Conservation (phyloP, 2,113 vertebrate genomes). For the Chionodraco myersi region DNA sequence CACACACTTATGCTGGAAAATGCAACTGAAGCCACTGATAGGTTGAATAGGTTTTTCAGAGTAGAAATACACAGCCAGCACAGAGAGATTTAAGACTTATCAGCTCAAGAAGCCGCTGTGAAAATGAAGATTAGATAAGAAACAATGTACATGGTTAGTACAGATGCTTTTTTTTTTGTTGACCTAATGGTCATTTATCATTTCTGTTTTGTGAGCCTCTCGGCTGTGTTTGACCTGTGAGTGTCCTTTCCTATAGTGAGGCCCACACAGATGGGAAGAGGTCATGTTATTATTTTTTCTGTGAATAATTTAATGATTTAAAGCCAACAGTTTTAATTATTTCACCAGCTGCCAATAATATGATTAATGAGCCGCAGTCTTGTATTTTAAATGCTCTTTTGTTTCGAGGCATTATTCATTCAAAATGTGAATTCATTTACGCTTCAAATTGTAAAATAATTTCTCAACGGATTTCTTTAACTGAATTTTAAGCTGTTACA, state of each 20-base stretch:
- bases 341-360: slow-evolving; percentile 18
- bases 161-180: slow-evolving; percentile 12
- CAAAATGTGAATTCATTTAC: not conserved
- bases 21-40: slow-evolving; percentile 34
- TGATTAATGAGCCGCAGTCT: not conserved
- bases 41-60: slow-evolving; percentile 33
- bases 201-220: not conserved
- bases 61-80: slow-evolving; percentile 18
- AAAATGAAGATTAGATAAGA: slow-evolving; percentile 52
- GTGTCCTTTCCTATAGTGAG: not conserved
- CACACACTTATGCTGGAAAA: slow-evolving; percentile 16
- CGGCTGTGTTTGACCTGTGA: not conserved
- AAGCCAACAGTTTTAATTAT: slow-evolving; percentile 6
- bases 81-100: slow-evolving; percentile 39
- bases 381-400: not conserved
- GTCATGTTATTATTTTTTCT: not conserved
- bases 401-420: slow-evolving; percentile 3
- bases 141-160: slow-evolving; percentile 10
- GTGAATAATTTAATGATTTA: slow-evolving; percentile 15
- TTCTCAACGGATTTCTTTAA: not conserved
- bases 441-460: not conserved
- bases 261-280: not conserved
- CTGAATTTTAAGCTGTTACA: too few relatives aligned
- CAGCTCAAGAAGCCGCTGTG: slow-evolving; percentile 18
- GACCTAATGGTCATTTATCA: slow-evolving; percentile 8